Evolutionary conservation across 2,797 vertebrate genomes (phyloP).

Genomic region (Gymnothorax reevesii): DNA sequence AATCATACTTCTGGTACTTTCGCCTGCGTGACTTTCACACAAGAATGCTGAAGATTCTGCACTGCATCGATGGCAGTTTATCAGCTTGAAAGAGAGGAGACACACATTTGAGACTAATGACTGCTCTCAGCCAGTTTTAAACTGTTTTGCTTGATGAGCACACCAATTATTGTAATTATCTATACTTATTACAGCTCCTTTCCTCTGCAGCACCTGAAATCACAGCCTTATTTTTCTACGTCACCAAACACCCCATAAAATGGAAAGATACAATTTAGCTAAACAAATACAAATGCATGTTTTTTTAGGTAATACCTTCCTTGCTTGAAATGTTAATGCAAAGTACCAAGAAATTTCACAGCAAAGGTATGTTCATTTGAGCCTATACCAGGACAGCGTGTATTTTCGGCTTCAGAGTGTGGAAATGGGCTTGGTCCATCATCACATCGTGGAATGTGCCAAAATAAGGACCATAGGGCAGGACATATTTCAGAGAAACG

Average conservation of each 20-base stretch:
- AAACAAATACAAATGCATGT: background rate
- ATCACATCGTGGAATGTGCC: background rate
- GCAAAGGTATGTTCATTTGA: background rate
- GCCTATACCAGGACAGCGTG: background rate
- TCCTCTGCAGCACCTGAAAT: background rate
- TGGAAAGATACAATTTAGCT: background rate
- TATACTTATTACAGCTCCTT: background rate
- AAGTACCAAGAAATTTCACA: background rate
- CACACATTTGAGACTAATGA: background rate
- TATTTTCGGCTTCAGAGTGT: background rate
- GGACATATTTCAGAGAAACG: background rate
- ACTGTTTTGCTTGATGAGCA: background rate
- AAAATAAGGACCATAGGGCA: background rate
- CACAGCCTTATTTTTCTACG: background rate
- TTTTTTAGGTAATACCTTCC: background rate
- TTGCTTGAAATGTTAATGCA: background rate
- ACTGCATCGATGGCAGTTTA: background rate
- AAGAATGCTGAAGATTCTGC: background rate
- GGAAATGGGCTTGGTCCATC: background rate
- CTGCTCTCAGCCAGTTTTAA: background rate
- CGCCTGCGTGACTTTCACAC: background rate
- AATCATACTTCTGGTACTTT: background rate
- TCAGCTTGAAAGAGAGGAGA: background rate
- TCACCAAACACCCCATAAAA: background rate
- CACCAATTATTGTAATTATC: slow-evolving; percentile 1